Percentiles rank a stretch among this genome's conserved stretches.
Evolutionary conservation across 2,888 invertebrate genomes (phyloP).

Genomic region (Ceriagrion tenellum): DNA sequence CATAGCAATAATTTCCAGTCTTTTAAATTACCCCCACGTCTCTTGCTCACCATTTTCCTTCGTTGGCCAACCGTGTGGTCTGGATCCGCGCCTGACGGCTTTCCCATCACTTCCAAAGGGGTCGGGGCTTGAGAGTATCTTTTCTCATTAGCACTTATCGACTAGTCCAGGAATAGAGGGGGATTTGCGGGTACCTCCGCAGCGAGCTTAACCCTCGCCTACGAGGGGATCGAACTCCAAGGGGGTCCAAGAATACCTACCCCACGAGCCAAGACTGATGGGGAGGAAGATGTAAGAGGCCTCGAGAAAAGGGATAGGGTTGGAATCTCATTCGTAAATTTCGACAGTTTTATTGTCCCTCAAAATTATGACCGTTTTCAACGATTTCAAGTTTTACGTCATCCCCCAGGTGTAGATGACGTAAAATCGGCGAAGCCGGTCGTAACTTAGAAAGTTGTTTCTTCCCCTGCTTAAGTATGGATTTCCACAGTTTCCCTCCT

Average conservation of each 20-base stretch:
- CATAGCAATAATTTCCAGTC: background rate
- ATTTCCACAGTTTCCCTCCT: slow-evolving; percentile 1
- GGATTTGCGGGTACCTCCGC: background rate
- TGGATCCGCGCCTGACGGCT: background rate
- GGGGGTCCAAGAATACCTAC: background rate
- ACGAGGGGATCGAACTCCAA: background rate
- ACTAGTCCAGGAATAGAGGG: background rate
- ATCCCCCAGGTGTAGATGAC: slow-evolving; percentile 36
- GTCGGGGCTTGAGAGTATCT: background rate
- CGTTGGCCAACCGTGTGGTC: background rate
- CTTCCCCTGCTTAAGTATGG: slow-evolving; percentile 7
- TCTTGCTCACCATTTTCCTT: too few species aligned
- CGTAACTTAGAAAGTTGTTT: slow-evolving; percentile 36
- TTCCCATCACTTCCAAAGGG: background rate
- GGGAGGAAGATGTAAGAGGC: background rate
- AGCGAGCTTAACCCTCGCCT: background rate
- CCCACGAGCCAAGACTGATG: background rate
- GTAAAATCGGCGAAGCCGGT: slow-evolving; percentile 22
- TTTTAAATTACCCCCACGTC: background rate
- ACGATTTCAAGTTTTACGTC: slow-evolving; percentile 22
- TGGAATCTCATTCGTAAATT: slow-evolving; percentile 22
- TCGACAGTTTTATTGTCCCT: slow-evolving; percentile 22
- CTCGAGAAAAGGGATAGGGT: background rate
- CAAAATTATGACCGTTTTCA: slow-evolving; percentile 16
- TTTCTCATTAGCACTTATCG: background rate